Evolutionary conservation across 2,797 vertebrate species (phyloP).

Genomic region (Lagodon rhomboides): DNA sequence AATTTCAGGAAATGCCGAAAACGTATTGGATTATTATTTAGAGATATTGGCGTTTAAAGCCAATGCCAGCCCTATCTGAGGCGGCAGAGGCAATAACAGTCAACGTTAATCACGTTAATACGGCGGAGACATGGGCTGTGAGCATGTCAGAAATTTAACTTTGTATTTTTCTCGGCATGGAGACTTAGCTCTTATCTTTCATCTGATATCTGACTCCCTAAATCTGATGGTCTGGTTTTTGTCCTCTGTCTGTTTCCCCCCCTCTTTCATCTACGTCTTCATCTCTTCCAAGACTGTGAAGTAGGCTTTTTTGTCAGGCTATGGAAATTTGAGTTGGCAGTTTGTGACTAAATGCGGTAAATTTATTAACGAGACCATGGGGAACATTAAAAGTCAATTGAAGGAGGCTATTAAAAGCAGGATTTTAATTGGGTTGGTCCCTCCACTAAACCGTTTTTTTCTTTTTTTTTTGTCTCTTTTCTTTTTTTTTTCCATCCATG

Average conservation of each 20-base stretch:
- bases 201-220: slow-evolving; percentile 56
- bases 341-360: slow-evolving; percentile 84
- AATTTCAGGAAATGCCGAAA: slow-evolving; percentile 61
- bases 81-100: slow-evolving; percentile 39
- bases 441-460: slow-evolving; percentile 71
- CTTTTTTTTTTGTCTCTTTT: slow-evolving; percentile 6
- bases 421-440: slow-evolving; percentile 85
- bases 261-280: slow-evolving; percentile 65
- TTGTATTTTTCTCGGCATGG: slow-evolving; percentile 34
- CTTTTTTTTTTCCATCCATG: slow-evolving; percentile 39
- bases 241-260: slow-evolving; percentile 40
- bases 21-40: slow-evolving; percentile 59
- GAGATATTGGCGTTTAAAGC: slow-evolving; percentile 34
- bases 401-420: slow-evolving; percentile 86
- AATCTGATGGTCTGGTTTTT: slow-evolving; percentile 50
- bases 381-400: slow-evolving; percentile 86
- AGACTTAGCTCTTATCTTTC: slow-evolving; percentile 53
- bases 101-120: slow-evolving; percentile 60
- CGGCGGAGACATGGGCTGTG: slow-evolving; percentile 25
- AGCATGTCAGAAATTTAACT: slow-evolving; percentile 50
- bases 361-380: slow-evolving; percentile 84
- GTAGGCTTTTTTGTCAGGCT: slow-evolving; percentile 63
- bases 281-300: slow-evolving; percentile 55
- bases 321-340: slow-evolving; percentile 79
- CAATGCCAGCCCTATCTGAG: slow-evolving; percentile 25